A percentile compares a stretch with the other conserved stretches of the same genome.
Conservation (phyloP, 2,797 vertebrate genomes). For the Sebastes hubbsi region DNA sequence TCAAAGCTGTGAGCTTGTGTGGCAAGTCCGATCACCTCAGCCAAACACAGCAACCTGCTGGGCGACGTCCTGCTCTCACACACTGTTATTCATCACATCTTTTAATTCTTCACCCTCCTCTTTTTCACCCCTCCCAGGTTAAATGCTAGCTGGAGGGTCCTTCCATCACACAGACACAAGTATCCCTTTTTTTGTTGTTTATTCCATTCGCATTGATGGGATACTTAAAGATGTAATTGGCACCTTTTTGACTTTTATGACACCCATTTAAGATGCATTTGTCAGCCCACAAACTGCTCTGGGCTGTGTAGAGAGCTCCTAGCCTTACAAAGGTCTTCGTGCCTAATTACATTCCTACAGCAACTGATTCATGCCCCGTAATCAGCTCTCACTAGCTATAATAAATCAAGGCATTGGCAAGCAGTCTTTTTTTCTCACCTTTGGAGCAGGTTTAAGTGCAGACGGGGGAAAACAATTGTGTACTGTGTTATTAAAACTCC, state of each 20-base stretch:
- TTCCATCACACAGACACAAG: constrained; percentile 42
- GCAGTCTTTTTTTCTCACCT: constrained; percentile 72
- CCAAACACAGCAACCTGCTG: constrained; percentile 67
- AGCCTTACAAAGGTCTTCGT: constrained; percentile 74
- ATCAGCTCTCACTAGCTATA: constrained; percentile 78
- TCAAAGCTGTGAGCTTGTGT: constrained; percentile 42
- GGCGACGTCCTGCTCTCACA: constrained; percentile 49
- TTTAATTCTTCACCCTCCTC: constrained; percentile 50
- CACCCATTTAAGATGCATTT: constrained; percentile 86
- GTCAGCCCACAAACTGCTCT: constrained; percentile 84
- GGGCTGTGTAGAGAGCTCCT: constrained; percentile 74
- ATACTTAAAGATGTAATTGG: constrained; percentile 87
- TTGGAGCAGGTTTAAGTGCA: constrained; percentile 74
- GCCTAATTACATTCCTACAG: constrained; percentile 84
- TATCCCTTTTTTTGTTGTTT: constrained; percentile 66
- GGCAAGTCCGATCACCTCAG: constrained; percentile 38
- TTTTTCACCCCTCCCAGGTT: constrained; percentile 28
- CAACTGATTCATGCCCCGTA: constrained; percentile 83
- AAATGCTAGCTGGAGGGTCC: constrained; percentile 33
- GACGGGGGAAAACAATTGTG: constrained; percentile 72
- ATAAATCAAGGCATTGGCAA: constrained; percentile 86
- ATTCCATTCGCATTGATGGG: constrained; percentile 79
- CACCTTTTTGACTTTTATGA: constrained; percentile 90
- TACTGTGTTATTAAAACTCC: constrained; percentile 72
- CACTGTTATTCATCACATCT: constrained; percentile 56